Conservation (phyloP, 1,140 invertebrate genomes). For the Ylistrum balloti region DNA sequence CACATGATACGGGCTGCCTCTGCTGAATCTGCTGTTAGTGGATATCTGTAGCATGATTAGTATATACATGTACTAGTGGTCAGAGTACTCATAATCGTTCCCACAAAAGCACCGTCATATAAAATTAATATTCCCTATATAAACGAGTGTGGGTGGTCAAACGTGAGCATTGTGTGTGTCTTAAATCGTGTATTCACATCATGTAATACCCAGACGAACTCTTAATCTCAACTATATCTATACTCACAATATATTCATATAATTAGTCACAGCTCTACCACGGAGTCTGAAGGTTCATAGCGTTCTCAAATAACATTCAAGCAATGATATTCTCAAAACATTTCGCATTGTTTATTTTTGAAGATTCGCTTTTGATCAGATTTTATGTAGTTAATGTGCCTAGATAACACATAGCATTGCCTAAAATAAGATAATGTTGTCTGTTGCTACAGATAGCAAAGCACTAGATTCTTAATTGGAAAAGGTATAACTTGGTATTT, state of each 20-base stretch:
- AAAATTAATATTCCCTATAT: not conserved
- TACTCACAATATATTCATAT: not conserved
- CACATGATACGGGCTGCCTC: not conserved
- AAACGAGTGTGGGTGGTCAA: not conserved
- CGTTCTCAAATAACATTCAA: too few species aligned
- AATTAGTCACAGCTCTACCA: too few species aligned
- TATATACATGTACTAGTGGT: not conserved
- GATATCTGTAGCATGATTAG: not conserved
- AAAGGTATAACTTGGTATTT: too few species aligned
- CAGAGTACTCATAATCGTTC: not conserved
- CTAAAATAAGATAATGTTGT: too few species aligned
- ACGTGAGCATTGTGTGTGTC: not conserved
- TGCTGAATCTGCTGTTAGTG: not conserved
- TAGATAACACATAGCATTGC: too few species aligned
- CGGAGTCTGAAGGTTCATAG: too few species aligned
- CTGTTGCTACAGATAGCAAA: too few species aligned
- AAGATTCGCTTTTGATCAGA: too few species aligned
- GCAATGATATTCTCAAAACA: too few species aligned
- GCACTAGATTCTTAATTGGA: too few species aligned
- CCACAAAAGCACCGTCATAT: not conserved
- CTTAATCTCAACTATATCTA: not conserved
- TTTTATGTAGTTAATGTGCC: too few species aligned
- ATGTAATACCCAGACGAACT: not conserved
- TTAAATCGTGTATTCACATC: not conserved
- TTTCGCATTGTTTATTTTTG: too few species aligned